phyloP scores from a whole-genome alignment of 2,888 invertebrate genomes.

The Hirtodrosophila alboralis region DNA sequence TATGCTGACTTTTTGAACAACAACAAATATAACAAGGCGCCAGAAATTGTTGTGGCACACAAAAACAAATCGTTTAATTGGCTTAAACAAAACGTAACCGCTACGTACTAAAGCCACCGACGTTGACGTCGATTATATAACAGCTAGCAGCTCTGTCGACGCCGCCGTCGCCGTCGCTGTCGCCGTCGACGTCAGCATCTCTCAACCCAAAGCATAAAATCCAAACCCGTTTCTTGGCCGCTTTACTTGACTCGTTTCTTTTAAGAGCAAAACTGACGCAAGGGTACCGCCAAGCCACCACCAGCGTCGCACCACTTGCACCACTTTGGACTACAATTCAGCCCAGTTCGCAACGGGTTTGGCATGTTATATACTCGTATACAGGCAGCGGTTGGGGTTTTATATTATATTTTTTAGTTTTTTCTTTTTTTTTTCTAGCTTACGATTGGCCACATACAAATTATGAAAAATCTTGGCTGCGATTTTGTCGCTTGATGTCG shows the following conservation, averaged over 20 bases:
- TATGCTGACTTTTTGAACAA: constrained; percentile 28
- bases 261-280: constrained; percentile 77
- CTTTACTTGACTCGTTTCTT: constrained; percentile 68
- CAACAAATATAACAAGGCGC: constrained; percentile 11
- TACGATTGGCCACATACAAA: constrained; percentile 56
- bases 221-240: constrained; percentile 60
- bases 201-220: constrained; percentile 52
- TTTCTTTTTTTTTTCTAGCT: constrained; percentile 30
- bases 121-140: constrained; percentile 32
- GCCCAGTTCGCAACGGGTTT: constrained; percentile 65
- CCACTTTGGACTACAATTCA: constrained; percentile 28
- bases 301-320: constrained; percentile 46
- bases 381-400: too few species aligned
- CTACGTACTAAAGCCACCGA: constrained; percentile 52
- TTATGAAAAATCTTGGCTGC: constrained; percentile 65
- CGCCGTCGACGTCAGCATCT: constrained; percentile 3
- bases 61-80: constrained; percentile 80
- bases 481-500: constrained; percentile 58
- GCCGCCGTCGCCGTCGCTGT: constrained; percentile 2
- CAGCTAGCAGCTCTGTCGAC: too few species aligned
- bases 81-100: constrained; percentile 78
- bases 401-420: constrained; percentile 23
- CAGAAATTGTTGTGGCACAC: constrained; percentile 45
- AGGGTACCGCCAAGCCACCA: constrained; percentile 63
- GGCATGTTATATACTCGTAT: constrained; percentile 65